Evolutionary conservation across 2,113 vertebrate species (phyloP).

Genomic region (Vireo altiloquus): DNA sequence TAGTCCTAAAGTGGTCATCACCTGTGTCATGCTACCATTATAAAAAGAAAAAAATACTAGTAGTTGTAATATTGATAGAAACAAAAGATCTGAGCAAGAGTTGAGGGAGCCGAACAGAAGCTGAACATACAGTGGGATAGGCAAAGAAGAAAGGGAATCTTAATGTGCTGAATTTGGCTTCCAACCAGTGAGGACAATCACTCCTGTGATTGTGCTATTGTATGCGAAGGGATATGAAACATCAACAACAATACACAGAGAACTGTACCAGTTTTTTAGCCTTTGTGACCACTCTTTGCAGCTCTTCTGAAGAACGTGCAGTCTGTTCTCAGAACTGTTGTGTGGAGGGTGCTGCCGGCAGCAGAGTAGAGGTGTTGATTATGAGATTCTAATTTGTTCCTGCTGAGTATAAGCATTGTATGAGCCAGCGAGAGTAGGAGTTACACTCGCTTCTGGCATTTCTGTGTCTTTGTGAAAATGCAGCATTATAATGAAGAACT

Average conservation of each 20-base stretch:
- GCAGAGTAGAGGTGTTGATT: not conserved
- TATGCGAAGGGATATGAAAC: not conserved
- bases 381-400: not conserved
- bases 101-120: not conserved
- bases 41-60: not conserved
- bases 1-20: not conserved
- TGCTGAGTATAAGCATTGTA: accelerated
- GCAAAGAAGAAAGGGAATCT: not conserved
- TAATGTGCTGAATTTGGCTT: not conserved
- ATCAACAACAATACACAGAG: not conserved
- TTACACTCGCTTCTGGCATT: not conserved
- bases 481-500: not conserved
- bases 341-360: accelerated
- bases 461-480: not conserved
- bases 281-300: not conserved
- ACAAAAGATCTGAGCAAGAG: not conserved
- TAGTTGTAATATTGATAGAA: not conserved
- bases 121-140: not conserved
- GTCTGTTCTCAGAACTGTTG: not conserved
- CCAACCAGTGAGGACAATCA: not conserved
- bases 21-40: not conserved
- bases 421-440: not conserved
- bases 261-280: not conserved
- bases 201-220: not conserved
- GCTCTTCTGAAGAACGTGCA: not conserved